A percentile compares a stretch with the other conserved stretches of the same genome.
phyloP scores from a whole-genome alignment of 2,888 invertebrate genomes.

The Prenolepis imparis region DNA sequence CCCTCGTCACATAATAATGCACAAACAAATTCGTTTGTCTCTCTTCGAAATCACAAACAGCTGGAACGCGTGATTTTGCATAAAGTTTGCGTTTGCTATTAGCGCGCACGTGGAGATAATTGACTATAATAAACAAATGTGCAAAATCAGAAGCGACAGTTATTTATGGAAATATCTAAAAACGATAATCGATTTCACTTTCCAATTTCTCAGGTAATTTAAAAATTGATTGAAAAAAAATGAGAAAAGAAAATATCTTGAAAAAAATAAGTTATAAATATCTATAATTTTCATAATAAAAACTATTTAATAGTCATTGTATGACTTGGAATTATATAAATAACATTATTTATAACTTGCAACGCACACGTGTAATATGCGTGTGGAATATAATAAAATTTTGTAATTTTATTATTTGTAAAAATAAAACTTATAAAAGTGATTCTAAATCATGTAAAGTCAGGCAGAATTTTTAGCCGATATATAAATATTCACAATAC shows the following conservation, averaged over 20 bases:
- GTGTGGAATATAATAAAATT: not conserved
- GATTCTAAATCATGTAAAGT: not conserved
- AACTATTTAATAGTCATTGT: not conserved
- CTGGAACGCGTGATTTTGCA: conserved; percentile 26
- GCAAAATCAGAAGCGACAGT: conserved; percentile 1
- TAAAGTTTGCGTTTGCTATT: conserved; percentile 20
- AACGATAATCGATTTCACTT: not conserved
- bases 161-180: conserved; percentile 2
- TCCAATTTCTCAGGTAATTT: not conserved
- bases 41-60: conserved; percentile 7
- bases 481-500: not conserved
- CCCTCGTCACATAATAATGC: conserved; percentile 14
- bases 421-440: not conserved
- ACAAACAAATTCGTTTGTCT: conserved; percentile 5
- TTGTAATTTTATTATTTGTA: not conserved
- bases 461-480: not conserved
- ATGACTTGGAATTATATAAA: not conserved
- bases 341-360: not conserved
- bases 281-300: not conserved
- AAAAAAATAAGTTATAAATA: not conserved
- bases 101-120: conserved; percentile 3
- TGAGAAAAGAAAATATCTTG: not conserved
- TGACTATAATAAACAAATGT: conserved; percentile 10
- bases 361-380: too few species aligned
- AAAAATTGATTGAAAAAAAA: not conserved